Percentiles rank a stretch among this genome's conserved stretches.
Evolutionary conservation across 2,888 invertebrate genomes (phyloP).

Genomic region (Liopterus haemorrhoidalis): DNA sequence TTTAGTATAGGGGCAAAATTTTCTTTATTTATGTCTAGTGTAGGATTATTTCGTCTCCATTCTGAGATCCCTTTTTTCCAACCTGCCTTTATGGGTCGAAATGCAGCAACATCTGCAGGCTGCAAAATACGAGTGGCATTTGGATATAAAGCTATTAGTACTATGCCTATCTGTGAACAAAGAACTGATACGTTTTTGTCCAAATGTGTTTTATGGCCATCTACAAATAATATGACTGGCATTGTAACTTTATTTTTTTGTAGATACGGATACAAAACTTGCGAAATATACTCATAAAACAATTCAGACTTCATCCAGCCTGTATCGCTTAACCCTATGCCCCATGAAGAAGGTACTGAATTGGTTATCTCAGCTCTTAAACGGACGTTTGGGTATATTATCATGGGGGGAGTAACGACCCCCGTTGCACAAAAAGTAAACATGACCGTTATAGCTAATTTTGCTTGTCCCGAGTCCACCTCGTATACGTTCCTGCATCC

Average conservation of each 20-base stretch:
- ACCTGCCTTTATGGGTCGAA: slow-evolving; percentile 30
- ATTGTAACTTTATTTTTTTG: slow-evolving; percentile 32
- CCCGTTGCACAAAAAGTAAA: slow-evolving; percentile 39
- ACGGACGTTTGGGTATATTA: slow-evolving; percentile 40
- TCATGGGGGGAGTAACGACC: slow-evolving; percentile 36
- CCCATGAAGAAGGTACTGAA: slow-evolving; percentile 40
- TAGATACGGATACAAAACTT: slow-evolving; percentile 36
- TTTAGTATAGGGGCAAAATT: slow-evolving; percentile 32
- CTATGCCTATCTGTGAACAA: slow-evolving; percentile 15
- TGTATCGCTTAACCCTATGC: slow-evolving; percentile 39
- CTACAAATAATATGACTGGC: slow-evolving; percentile 41
- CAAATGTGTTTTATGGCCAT: slow-evolving; percentile 28
- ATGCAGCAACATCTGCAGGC: slow-evolving; percentile 33
- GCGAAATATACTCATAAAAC: slow-evolving; percentile 41
- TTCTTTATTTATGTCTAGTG: slow-evolving; percentile 27
- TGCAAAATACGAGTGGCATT: slow-evolving; percentile 34
- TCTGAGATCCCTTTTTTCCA: slow-evolving; percentile 31
- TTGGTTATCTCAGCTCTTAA: slow-evolving; percentile 37
- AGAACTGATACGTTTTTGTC: slow-evolving; percentile 9
- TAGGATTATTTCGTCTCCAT: slow-evolving; percentile 30
- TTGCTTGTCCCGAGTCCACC: slow-evolving; percentile 34
- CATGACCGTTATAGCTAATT: slow-evolving; percentile 39
- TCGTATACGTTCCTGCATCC: too few relatives aligned
- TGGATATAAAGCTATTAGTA: slow-evolving; percentile 34
- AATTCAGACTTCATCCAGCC: slow-evolving; percentile 44